Evolutionary conservation across 2,797 vertebrate genomes (phyloP).

Genomic region (Enteromius thamalakanensis): DNA sequence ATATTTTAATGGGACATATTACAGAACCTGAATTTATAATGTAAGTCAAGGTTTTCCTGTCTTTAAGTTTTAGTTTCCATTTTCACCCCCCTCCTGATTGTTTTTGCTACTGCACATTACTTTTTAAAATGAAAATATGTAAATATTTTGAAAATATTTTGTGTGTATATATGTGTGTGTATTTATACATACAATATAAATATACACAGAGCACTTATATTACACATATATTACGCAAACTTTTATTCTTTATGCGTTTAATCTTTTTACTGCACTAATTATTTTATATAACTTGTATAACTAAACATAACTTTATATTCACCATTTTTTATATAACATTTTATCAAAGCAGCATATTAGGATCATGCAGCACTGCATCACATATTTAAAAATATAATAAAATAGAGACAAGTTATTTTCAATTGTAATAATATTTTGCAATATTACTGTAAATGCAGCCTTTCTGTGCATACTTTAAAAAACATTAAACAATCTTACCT

Average conservation of each 20-base stretch:
- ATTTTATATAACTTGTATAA: too few species aligned
- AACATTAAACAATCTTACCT: neutral
- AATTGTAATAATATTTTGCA: neutral
- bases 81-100: neutral
- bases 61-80: neutral
- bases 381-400: too few species aligned
- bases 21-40: neutral
- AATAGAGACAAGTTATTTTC: neutral
- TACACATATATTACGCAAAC: too few species aligned
- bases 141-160: too few species aligned
- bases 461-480: neutral
- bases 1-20: neutral
- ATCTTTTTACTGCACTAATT: too few species aligned
- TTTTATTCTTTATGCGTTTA: too few species aligned
- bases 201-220: neutral
- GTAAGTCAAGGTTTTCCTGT: neutral
- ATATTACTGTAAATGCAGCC: neutral
- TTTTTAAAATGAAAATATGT: too few species aligned
- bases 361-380: neutral
- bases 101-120: neutral
- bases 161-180: too few species aligned
- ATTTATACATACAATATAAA: too few species aligned
- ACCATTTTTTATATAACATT: too few species aligned
- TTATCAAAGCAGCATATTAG: neutral
- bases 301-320: too few species aligned